Conservation (phyloP, 2,113 vertebrate species). For the Centropristis striata region DNA sequence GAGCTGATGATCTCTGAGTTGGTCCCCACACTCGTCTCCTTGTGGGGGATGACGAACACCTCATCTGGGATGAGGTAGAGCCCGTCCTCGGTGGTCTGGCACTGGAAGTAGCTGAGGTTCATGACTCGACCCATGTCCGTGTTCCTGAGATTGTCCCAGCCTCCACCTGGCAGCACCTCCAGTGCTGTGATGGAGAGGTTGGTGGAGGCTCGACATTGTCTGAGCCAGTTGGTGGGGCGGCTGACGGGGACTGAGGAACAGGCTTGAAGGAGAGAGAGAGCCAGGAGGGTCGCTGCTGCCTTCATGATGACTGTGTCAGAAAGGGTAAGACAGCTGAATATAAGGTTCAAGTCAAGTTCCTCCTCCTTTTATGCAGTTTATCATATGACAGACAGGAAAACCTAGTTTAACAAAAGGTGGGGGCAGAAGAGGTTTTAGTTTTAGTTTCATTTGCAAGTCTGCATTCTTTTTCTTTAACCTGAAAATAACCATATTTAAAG, state of each 20-base stretch:
- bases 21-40: slow-evolving; percentile 89
- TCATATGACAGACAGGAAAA: slow-evolving; percentile 47
- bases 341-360: slow-evolving; percentile 2
- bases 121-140: slow-evolving; percentile 92
- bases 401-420: not conserved
- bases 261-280: slow-evolving; percentile 50
- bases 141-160: slow-evolving; percentile 96
- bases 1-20: slow-evolving; percentile 91
- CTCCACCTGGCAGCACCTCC: slow-evolving; percentile 92
- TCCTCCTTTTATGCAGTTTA: slow-evolving; percentile 2
- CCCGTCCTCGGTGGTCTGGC: slow-evolving; percentile 92
- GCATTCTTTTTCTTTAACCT: not conserved
- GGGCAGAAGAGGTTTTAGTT: not conserved
- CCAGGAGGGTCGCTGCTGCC: slow-evolving; percentile 31
- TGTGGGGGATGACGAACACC: slow-evolving; percentile 89
- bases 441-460: slow-evolving; percentile 21
- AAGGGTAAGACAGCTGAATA: not conserved
- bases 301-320: slow-evolving; percentile 60
- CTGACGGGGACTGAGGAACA: slow-evolving; percentile 55
- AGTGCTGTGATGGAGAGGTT: slow-evolving; percentile 81
- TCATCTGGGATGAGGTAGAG: slow-evolving; percentile 92
- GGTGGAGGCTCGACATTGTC: slow-evolving; percentile 78
- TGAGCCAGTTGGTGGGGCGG: slow-evolving; percentile 78
- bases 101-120: slow-evolving; percentile 87
- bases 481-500: not conserved